A percentile compares a stretch with the other conserved stretches of the same genome.
Conservation (phyloP, 2,113 vertebrate species). For the Neogale vison region DNA sequence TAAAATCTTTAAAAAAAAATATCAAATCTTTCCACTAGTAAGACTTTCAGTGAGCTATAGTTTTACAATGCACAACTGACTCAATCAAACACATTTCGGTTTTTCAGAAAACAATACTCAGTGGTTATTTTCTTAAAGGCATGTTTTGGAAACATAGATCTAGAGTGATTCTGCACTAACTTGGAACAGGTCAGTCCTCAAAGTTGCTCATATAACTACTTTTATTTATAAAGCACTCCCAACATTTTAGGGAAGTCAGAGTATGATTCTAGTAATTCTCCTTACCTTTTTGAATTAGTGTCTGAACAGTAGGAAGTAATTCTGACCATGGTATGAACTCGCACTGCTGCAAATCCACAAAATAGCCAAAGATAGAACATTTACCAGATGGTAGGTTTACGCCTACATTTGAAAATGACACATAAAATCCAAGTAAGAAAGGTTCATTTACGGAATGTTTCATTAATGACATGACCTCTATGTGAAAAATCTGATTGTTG, state of each 20-base stretch:
- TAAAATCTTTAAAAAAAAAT: too few relatives aligned
- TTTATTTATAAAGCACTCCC: neutral
- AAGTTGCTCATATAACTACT: neutral
- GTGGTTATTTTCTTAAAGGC: neutral
- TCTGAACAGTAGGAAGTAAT: conserved; percentile 78
- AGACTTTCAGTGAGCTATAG: neutral
- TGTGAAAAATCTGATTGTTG: conserved; percentile 25
- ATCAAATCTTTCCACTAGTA: neutral
- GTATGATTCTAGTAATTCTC: neutral
- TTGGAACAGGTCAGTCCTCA: neutral
- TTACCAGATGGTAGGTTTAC: conserved; percentile 75
- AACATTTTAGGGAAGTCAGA: neutral
- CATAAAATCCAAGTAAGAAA: neutral
- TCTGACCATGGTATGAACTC: conserved; percentile 82
- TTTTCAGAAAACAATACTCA: conserved; percentile 2
- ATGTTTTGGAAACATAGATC: neutral
- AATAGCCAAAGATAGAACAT: conserved; percentile 81
- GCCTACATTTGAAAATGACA: conserved; percentile 57
- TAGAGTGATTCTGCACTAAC: neutral
- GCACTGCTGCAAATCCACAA: conserved; percentile 83
- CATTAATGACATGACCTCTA: neutral
- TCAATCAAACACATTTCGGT: neutral
- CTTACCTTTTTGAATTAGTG: conserved; percentile 81
- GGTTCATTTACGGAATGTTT: neutral
- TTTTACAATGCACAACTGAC: neutral